These are phyloP conservation scores for Harpagifer antarcticus DNA, from an alignment of 2,797 vertebrate genomes.

Conservation along the genomic window DNA sequence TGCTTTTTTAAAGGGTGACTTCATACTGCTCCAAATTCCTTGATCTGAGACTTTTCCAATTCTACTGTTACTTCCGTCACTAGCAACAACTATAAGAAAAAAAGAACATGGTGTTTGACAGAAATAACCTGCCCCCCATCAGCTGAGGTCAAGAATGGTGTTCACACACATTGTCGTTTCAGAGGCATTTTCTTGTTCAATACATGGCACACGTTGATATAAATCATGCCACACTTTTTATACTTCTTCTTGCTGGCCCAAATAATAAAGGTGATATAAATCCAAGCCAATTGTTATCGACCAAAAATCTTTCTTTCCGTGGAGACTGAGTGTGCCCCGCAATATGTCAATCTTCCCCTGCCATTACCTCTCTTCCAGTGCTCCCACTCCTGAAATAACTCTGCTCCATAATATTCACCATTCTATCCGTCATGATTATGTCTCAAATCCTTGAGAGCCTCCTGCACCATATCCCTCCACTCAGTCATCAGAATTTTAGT, in stretches of 20 bases:
- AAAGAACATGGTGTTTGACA: slow-evolving; percentile 8
- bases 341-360: slow-evolving; percentile 71
- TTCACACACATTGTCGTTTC: slow-evolving; percentile 41
- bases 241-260: slow-evolving; percentile 38
- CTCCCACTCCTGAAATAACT: slow-evolving; percentile 70
- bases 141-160: slow-evolving; percentile 27
- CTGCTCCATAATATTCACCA: slow-evolving; percentile 58
- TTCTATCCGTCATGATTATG: slow-evolving; percentile 63
- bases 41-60: neutral
- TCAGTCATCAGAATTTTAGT: slow-evolving; percentile 68
- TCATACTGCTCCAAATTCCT: neutral
- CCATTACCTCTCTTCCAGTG: slow-evolving; percentile 62
- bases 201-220: slow-evolving; percentile 33
- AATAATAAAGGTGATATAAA: slow-evolving; percentile 78
- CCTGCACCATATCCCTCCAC: slow-evolving; percentile 47
- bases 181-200: slow-evolving; percentile 23
- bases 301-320: slow-evolving; percentile 47
- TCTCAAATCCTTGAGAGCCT: slow-evolving; percentile 59
- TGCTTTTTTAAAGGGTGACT: neutral
- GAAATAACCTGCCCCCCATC: slow-evolving; percentile 11
- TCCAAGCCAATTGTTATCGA: slow-evolving; percentile 61
- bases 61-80: neutral
- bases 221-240: slow-evolving; percentile 49
- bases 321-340: slow-evolving; percentile 34
- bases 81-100: neutral